Percentiles rank a stretch among this genome's conserved stretches.
These are phyloP conservation scores for Triplophysa bombifrons DNA, from an alignment of 2,797 vertebrate genomes.

Conservation along the genomic window DNA sequence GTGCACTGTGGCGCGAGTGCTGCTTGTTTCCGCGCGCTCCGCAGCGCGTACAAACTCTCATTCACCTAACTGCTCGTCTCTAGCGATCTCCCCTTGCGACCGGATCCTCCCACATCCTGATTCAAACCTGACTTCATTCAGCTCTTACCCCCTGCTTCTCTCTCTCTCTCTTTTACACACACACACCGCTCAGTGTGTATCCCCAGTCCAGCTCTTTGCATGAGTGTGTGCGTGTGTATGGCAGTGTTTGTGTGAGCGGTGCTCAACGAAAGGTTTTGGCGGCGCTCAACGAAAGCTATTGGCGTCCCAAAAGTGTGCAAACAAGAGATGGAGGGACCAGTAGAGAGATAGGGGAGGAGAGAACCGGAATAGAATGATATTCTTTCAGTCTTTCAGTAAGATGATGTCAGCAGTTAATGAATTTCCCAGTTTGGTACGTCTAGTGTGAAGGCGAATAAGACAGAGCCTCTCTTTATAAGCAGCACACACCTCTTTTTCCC, in stretches of 20 bases:
- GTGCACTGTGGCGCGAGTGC: constrained; percentile 54
- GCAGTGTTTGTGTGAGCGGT: constrained; percentile 64
- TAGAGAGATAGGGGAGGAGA: constrained; percentile 49
- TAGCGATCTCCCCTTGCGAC: constrained; percentile 51
- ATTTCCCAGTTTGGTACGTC: constrained; percentile 81
- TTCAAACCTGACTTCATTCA: constrained; percentile 70
- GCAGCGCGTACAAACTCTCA: constrained; percentile 72
- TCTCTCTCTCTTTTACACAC: neutral
- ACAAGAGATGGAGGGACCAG: constrained; percentile 39
- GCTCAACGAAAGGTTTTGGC: constrained; percentile 63
- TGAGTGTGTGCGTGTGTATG: constrained; percentile 52
- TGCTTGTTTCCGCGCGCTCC: constrained; percentile 69
- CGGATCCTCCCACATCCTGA: constrained; percentile 76
- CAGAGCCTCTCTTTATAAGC: constrained; percentile 76
- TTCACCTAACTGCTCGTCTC: constrained; percentile 73
- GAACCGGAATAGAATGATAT: constrained; percentile 70
- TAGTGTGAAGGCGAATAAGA: constrained; percentile 71
- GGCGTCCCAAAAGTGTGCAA: constrained; percentile 49
- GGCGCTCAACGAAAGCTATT: constrained; percentile 13
- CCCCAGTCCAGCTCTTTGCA: constrained; percentile 43
- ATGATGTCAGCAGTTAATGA: constrained; percentile 82
- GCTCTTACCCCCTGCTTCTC: constrained; percentile 53
- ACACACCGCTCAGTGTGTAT: constrained; percentile 50
- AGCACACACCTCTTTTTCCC: constrained; percentile 67
- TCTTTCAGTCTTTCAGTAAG: constrained; percentile 74